Evolutionary conservation across 35 echinoderm and acorn worm species (phyloP), one percentile per base, ranked within the genome.

Genomic region (Heliocidaris tuberculata): DNA sequence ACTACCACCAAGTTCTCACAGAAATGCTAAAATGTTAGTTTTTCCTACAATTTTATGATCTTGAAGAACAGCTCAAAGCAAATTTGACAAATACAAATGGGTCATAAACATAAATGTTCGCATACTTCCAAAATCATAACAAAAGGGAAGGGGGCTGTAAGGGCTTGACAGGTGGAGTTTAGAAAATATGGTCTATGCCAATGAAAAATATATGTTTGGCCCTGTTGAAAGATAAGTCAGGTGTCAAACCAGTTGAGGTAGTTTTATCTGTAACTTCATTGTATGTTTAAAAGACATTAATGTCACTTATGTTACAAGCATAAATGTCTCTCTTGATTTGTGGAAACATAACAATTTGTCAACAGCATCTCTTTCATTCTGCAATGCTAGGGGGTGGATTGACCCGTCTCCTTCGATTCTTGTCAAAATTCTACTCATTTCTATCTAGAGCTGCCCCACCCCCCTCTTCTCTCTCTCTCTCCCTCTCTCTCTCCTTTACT

Each of bases 41-140:
- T 78, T 78, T 78, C 65, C 21, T 78, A 42, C 65, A 78, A 78
- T n/a, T 78, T 78, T 78, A n/a, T 78, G 65, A 78, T 78, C 65
- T 78, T 78, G 21, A 78, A 78, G 65, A 78, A 78, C 5, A n/a
- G 21, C 65, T 78, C 27, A 78, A 21, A 78, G 27, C 27, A 78
- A 78, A 78, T 5, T 27, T 21, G 60, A 70, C 15, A 70, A 42
- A 42, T 16, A 70, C 60, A 70, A 70, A 27, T 70, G 65, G 65
- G 27, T 24, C 65, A 78, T 78, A 78, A 78, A 78, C 21, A 6
- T 78, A 19, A 78, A 78, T 24, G 8, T n/a, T 24, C 21, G 27
- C 21, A 27, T 7, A 7, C 6, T 78, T 78, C 6, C 27, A 21
- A 78, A 78, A 78, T 78, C 0, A 78, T 78, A 78, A n/a, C 7